A percentile compares a stretch with the other conserved stretches of the same genome.
These are phyloP conservation scores for Nymphalis polychloros DNA, from an alignment of 2,888 invertebrate species.

Conservation along the genomic window DNA sequence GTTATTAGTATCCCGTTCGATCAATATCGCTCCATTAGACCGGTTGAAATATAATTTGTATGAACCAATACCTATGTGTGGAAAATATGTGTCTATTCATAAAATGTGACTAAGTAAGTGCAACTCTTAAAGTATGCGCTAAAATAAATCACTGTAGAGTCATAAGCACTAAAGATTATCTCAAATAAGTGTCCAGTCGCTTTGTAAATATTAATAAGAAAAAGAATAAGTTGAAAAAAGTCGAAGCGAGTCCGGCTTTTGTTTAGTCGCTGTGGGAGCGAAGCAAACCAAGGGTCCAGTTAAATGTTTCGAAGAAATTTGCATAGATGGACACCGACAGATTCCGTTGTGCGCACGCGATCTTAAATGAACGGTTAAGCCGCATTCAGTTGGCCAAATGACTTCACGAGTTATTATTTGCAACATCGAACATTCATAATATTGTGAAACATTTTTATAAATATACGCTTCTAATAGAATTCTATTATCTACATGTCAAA, in stretches of 20 bases:
- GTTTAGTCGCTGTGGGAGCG: constrained; percentile 62
- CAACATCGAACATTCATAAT: constrained; percentile 7
- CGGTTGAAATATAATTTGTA: constrained; percentile 15
- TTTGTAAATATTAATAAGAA: constrained; percentile 42
- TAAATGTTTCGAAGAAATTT: constrained; percentile 79
- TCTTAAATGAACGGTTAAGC: constrained; percentile 39
- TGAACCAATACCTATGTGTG: not conserved
- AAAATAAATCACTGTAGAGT: not conserved
- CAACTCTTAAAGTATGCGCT: not conserved
- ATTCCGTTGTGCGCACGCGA: constrained; percentile 63
- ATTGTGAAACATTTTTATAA: constrained; percentile 6
- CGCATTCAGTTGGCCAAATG: constrained; percentile 30
- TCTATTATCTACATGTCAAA: constrained; percentile 9
- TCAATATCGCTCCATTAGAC: constrained; percentile 31
- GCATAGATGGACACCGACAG: constrained; percentile 78
- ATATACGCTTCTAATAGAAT: constrained; percentile 13
- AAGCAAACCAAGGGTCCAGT: constrained; percentile 66
- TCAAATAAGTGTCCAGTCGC: constrained; percentile 45
- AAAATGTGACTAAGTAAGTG: not conserved
- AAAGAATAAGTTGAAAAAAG: constrained; percentile 44
- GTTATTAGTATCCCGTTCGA: constrained; percentile 48
- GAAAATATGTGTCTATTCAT: not conserved
- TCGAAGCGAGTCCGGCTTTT: constrained; percentile 57
- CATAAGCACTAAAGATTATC: constrained; percentile 45
- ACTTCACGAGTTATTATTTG: constrained; percentile 22